phyloP scores from a whole-genome alignment of 2,888 invertebrate genomes.

The Cheilosia soror region DNA sequence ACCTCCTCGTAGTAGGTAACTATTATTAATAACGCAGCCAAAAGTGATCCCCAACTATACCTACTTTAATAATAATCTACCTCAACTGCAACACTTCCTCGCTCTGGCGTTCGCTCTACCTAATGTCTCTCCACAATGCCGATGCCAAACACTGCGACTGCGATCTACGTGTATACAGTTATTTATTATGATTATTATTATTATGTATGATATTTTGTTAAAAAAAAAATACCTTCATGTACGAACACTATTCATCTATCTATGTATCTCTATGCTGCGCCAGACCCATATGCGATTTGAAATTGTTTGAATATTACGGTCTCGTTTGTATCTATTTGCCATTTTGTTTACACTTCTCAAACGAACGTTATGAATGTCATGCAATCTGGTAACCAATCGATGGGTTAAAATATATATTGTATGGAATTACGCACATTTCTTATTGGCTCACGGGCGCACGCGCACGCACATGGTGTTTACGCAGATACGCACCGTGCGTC shows the following conservation, averaged over 20 bases:
- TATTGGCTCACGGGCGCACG: not conserved
- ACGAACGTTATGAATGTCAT: not conserved
- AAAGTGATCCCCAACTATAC: constrained; percentile 3
- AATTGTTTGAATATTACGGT: not conserved
- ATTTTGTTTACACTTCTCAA: constrained; percentile 32
- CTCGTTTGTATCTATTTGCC: not conserved
- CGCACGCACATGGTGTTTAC: not conserved
- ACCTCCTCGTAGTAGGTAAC: not conserved
- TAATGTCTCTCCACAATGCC: not conserved
- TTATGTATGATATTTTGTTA: not conserved
- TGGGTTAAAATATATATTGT: not conserved
- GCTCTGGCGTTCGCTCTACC: not conserved
- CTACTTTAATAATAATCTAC: constrained; percentile 7
- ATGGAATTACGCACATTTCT: constrained; percentile 6
- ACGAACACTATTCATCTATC: not conserved
- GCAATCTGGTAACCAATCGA: not conserved
- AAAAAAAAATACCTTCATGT: not conserved
- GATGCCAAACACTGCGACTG: no score
- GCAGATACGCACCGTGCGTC: not conserved
- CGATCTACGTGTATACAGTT: not conserved
- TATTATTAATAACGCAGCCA: constrained; percentile 25
- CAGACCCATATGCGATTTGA: constrained; percentile 9
- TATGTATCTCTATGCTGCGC: not conserved
- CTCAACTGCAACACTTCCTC: constrained; percentile 7
- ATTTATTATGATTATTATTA: constrained; percentile 18